These are phyloP conservation scores for Pristionchus japonicus DNA, from an alignment of 2,888 invertebrate genomes.

Conservation along the genomic window DNA sequence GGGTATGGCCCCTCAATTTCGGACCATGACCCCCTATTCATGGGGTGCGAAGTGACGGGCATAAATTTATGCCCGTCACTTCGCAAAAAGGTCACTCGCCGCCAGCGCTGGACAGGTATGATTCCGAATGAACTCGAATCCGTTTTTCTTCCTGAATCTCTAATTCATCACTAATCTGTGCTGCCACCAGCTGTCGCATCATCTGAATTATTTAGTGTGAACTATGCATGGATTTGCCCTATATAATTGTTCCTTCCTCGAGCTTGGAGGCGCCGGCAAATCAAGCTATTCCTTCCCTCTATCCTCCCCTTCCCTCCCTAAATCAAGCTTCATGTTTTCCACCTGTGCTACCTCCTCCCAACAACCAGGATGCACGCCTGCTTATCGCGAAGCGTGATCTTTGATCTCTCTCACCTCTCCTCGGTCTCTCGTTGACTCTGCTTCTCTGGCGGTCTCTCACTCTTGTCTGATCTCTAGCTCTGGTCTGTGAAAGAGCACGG, in stretches of 20 bases:
- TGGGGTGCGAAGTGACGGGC: too few species aligned
- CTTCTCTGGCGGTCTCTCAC: not conserved
- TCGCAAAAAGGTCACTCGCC: too few species aligned
- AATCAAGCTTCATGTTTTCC: conserved; percentile 24
- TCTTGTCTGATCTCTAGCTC: not conserved
- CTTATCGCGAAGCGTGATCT: conserved; percentile 9
- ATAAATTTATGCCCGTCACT: too few species aligned
- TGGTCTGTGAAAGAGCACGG: too few species aligned
- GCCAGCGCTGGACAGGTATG: too few species aligned
- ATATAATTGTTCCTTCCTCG: not conserved
- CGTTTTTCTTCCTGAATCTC: not conserved
- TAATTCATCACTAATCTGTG: not conserved
- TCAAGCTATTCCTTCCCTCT: too few species aligned
- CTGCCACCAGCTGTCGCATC: not conserved
- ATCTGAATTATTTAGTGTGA: not conserved
- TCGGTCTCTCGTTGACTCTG: not conserved
- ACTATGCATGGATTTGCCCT: not conserved
- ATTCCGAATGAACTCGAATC: too few species aligned
- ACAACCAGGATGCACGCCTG: not conserved
- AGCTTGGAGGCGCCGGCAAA: not conserved
- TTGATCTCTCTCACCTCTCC: not conserved
- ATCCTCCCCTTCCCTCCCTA: not conserved
- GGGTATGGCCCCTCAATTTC: too few species aligned
- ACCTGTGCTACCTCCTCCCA: not conserved
- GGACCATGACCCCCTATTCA: too few species aligned